Evolutionary conservation across 2,797 vertebrate species (phyloP).

Genomic region (Myotis planiceps): DNA sequence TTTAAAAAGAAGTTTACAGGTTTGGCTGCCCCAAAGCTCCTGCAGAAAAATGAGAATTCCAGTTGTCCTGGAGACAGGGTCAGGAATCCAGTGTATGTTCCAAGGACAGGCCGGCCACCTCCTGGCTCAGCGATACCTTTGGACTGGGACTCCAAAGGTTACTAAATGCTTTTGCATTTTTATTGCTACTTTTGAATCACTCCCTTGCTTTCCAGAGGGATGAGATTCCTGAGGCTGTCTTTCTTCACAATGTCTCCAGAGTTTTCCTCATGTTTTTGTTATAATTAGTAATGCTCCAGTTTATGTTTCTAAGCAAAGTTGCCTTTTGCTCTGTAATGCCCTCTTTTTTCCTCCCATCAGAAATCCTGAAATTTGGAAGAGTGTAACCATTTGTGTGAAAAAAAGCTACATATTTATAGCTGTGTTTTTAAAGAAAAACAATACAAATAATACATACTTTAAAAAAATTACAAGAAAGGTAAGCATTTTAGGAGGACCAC

Average conservation of each 20-base stretch:
- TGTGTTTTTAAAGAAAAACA: not conserved
- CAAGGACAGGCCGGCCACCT: not conserved
- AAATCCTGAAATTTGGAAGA: conserved; percentile 9
- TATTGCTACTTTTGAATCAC: not conserved
- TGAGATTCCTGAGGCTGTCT: not conserved
- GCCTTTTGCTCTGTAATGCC: not conserved
- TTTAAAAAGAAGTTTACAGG: not conserved
- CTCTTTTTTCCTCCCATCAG: not conserved
- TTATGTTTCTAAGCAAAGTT: not conserved
- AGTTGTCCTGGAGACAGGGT: not conserved
- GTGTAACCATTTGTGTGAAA: not conserved
- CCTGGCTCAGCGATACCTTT: not conserved
- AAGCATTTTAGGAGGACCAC: not conserved
- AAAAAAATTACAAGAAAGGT: not conserved
- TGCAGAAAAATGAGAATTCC: not conserved
- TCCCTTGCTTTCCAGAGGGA: not conserved
- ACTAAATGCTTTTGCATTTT: not conserved
- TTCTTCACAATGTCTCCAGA: not conserved
- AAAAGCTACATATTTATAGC: not conserved
- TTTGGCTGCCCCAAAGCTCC: not conserved
- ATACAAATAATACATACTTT: not conserved
- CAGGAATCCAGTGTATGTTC: not conserved
- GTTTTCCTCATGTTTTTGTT: not conserved
- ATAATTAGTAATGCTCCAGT: not conserved
- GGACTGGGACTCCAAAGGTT: not conserved